Evolutionary conservation across 2,113 vertebrate species (phyloP).

Genomic region (Porphyrio hochstetteri): DNA sequence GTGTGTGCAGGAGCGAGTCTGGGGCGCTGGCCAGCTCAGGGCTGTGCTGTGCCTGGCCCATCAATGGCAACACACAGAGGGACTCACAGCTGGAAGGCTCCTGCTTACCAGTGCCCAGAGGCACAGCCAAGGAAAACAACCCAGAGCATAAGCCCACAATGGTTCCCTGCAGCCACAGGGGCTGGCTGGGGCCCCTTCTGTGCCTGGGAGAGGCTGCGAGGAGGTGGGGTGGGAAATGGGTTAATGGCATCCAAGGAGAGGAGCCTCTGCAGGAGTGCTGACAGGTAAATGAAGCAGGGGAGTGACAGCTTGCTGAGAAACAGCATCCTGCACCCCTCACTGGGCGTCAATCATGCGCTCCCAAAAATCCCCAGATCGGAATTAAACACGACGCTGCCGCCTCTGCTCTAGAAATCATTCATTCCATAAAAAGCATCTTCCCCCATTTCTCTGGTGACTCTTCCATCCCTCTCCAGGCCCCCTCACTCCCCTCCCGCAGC

Average conservation of each 20-base stretch:
- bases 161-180: rapidly evolving
- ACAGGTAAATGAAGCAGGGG: neutral
- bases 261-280: rapidly evolving
- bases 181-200: rapidly evolving
- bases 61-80: neutral
- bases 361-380: neutral
- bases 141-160: neutral
- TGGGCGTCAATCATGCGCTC: neutral
- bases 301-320: neutral
- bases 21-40: neutral
- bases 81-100: neutral
- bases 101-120: neutral
- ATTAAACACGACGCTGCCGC: neutral
- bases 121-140: neutral
- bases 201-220: neutral
- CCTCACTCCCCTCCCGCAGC: neutral
- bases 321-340: neutral
- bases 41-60: neutral
- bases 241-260: neutral
- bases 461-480: neutral
- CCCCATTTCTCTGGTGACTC: neutral
- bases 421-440: constrained; percentile 27
- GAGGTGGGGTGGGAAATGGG: neutral
- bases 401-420: neutral
- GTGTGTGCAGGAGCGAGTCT: neutral